A percentile compares a stretch with the other conserved stretches of the same genome.
Conservation (phyloP, 2,113 vertebrate genomes). For the Solea senegalensis region DNA sequence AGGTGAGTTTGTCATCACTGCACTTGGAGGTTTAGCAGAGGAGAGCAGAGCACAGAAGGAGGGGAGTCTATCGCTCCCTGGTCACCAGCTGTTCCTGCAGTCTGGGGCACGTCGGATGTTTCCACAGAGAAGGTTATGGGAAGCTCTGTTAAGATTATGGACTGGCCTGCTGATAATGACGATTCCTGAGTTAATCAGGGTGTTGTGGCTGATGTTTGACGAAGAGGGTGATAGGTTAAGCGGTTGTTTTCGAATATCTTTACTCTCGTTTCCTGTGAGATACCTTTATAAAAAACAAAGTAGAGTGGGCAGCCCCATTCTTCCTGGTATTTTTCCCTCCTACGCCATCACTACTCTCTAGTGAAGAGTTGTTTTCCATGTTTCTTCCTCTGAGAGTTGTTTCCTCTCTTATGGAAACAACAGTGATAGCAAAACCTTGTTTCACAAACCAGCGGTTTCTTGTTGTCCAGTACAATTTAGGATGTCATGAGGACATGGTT, state of each 20-base stretch:
- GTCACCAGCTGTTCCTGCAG: constrained; percentile 76
- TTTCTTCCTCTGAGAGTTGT: constrained; percentile 52
- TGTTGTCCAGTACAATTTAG: not conserved
- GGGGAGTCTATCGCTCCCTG: constrained; percentile 60
- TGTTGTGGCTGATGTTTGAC: constrained; percentile 80
- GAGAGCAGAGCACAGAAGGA: constrained; percentile 13
- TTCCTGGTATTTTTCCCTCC: constrained; percentile 43
- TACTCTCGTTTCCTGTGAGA: constrained; percentile 43
- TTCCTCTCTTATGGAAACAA: constrained; percentile 41
- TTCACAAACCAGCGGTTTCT: constrained; percentile 1
- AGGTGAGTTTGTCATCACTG: constrained; percentile 34
- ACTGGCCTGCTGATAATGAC: constrained; percentile 59
- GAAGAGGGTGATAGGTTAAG: constrained; percentile 68
- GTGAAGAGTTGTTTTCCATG: constrained; percentile 55
- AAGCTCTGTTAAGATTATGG: constrained; percentile 69
- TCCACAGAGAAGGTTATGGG: constrained; percentile 79
- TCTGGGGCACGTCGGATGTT: constrained; percentile 75
- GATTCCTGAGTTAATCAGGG: constrained; percentile 66
- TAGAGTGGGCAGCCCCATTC: constrained; percentile 28
- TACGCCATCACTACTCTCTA: constrained; percentile 17
- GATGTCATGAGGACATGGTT: constrained; percentile 9
- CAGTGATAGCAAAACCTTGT: constrained; percentile 49
- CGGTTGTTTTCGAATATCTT: constrained; percentile 61
- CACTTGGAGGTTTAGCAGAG: constrained; percentile 35
- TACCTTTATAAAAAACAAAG: constrained; percentile 36